phyloP scores from a whole-genome alignment of 2,888 invertebrate genomes.

The Trissoscelio sp. region DNA sequence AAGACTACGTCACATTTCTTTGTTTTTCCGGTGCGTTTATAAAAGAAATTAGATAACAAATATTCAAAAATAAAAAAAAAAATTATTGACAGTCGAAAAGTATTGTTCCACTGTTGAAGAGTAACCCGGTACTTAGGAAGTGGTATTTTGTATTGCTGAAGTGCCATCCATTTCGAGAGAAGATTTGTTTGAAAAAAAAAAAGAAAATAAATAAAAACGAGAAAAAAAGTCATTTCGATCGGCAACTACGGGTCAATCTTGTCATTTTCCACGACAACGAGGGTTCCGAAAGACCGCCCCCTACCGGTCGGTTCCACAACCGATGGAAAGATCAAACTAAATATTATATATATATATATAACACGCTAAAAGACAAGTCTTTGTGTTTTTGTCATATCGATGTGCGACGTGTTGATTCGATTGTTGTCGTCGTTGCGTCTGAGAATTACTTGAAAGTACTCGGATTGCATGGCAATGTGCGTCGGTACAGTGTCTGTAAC shows the following conservation, averaged over 20 bases:
- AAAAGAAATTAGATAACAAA: conserved; percentile 4
- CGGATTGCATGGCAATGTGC: conserved; percentile 56
- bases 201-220: conserved; percentile 71
- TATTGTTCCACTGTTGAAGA: conserved; percentile 69
- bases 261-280: conserved; percentile 79
- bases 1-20: conserved; percentile 48
- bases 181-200: conserved; percentile 52
- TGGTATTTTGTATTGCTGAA: conserved; percentile 63
- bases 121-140: conserved; percentile 35
- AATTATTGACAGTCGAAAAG: conserved; percentile 60
- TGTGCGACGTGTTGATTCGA: conserved; percentile 42
- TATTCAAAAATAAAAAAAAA: not conserved
- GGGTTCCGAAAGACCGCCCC: conserved; percentile 41
- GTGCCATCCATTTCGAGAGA: conserved; percentile 71
- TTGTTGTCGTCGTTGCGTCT: conserved; percentile 46
- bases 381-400: conserved; percentile 41
- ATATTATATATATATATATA: not conserved
- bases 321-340: conserved; percentile 13
- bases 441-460: conserved; percentile 29
- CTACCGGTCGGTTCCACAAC: conserved; percentile 16
- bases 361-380: conserved; percentile 38
- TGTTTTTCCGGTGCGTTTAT: conserved; percentile 43
- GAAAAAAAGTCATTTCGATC: conserved; percentile 70
- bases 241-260: conserved; percentile 81
- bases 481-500: conserved; percentile 54